Conservation (phyloP, 2,797 vertebrate genomes). For the Meriones psammophilus region DNA sequence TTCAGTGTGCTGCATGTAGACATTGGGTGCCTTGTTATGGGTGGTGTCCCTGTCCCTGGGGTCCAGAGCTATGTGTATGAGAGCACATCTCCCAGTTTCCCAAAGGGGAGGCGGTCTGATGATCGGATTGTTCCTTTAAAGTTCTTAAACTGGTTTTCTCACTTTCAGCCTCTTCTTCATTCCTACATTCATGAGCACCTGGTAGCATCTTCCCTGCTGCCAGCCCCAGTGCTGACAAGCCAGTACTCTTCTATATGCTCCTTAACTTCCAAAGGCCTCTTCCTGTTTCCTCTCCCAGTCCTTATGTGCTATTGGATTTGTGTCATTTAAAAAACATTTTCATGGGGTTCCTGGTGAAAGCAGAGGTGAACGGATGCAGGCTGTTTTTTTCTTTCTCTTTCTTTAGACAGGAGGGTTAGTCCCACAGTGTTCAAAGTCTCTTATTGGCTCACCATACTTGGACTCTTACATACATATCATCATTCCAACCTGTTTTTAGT, state of each 20-base stretch:
- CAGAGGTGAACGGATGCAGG: neutral
- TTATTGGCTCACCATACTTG: neutral
- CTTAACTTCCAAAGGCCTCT: slow-evolving; percentile 25
- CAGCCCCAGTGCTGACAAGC: neutral
- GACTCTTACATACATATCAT: neutral
- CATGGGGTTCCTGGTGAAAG: neutral
- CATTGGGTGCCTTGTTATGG: neutral
- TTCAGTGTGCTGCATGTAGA: neutral
- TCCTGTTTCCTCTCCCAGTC: neutral
- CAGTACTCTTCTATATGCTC: neutral
- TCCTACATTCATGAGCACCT: neutral
- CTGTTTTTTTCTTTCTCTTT: neutral
- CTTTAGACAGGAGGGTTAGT: neutral
- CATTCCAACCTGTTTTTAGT: neutral
- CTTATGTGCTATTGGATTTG: neutral
- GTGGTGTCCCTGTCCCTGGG: neutral
- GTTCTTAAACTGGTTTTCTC: neutral
- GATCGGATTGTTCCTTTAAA: neutral
- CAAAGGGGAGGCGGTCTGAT: neutral
- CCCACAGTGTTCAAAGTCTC: neutral
- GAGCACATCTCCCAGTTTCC: neutral
- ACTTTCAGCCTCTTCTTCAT: neutral
- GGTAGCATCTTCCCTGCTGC: neutral
- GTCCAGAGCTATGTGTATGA: neutral
- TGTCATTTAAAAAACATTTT: neutral